These are phyloP conservation scores for Polydrusus pterygomalis DNA, from an alignment of 2,888 invertebrate species.

Conservation along the genomic window DNA sequence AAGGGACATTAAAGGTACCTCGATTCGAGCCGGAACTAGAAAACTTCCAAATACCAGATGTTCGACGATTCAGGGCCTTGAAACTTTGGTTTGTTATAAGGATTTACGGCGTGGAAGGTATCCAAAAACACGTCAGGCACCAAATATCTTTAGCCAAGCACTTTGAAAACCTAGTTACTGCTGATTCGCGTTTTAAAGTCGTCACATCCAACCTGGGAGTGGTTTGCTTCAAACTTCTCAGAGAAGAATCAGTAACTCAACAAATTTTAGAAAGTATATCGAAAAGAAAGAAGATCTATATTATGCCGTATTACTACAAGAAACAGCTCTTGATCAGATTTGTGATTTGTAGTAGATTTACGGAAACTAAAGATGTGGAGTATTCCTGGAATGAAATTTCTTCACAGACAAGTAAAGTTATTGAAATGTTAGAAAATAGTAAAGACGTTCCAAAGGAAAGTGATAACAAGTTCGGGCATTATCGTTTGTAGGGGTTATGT, in stretches of 20 bases:
- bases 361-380: conserved; percentile 82
- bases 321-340: conserved; percentile 85
- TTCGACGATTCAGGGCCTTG: conserved; percentile 89
- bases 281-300: conserved; percentile 84
- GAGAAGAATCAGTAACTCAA: conserved; percentile 80
- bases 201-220: conserved; percentile 75
- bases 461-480: background rate
- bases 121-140: conserved; percentile 85
- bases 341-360: conserved; percentile 85
- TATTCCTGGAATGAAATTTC: conserved; percentile 77
- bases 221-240: conserved; percentile 92
- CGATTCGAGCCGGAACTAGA: conserved; percentile 83
- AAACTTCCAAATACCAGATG: conserved; percentile 93
- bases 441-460: background rate
- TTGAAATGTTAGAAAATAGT: conserved; percentile 2
- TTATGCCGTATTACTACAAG: conserved; percentile 85
- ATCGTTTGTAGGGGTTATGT: background rate
- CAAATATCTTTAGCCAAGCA: conserved; percentile 84
- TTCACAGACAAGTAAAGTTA: conserved; percentile 46
- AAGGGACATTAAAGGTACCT: conserved; percentile 49
- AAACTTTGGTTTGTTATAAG: conserved; percentile 96
- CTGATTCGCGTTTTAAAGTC: conserved; percentile 87
- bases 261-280: conserved; percentile 83
- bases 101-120: conserved; percentile 85
- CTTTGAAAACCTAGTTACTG: conserved; percentile 82